These are phyloP conservation scores for Scaptomyza hsui DNA, from an alignment of 1,140 invertebrate species.

Conservation along the genomic window DNA sequence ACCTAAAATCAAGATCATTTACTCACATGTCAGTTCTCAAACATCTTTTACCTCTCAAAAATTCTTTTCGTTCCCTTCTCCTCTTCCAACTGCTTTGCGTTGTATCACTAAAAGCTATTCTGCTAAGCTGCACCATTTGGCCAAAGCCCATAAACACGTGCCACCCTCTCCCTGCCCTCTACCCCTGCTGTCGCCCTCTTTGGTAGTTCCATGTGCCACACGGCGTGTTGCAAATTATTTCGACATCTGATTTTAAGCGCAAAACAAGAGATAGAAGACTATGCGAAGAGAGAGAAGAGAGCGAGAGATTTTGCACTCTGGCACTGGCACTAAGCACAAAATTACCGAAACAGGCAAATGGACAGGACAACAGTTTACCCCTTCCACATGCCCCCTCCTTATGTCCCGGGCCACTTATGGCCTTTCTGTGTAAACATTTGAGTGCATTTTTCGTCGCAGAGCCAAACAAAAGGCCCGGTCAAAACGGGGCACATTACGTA, in stretches of 20 bases:
- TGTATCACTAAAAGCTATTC: constrained; percentile 12
- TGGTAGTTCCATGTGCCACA: constrained; percentile 58
- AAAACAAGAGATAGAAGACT: constrained; percentile 72
- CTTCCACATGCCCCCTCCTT: not conserved
- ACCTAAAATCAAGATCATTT: too few species aligned
- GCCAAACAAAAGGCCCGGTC: constrained; percentile 70
- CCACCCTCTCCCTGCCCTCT: constrained; percentile 47
- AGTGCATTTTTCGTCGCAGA: constrained; percentile 76
- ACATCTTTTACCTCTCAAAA: constrained; percentile 21
- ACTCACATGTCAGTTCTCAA: not conserved
- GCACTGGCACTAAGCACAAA: constrained; percentile 70
- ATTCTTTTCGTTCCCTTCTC: not conserved
- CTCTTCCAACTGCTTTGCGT: not conserved
- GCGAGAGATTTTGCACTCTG: constrained; percentile 45
- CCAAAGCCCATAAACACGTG: constrained; percentile 74
- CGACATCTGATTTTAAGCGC: constrained; percentile 83
- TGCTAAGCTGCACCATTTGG: constrained; percentile 48
- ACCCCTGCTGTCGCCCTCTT: constrained; percentile 17
- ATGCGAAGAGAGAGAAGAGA: constrained; percentile 8
- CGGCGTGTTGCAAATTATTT: constrained; percentile 82
- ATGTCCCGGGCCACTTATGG: constrained; percentile 65
- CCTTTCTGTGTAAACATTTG: constrained; percentile 81
- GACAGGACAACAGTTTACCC: constrained; percentile 35
- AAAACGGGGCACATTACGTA: constrained; percentile 61
- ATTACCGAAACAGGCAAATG: constrained; percentile 71